Evolutionary conservation across 2,113 vertebrate species (phyloP).

Genomic region (Polypterus bichir): DNA sequence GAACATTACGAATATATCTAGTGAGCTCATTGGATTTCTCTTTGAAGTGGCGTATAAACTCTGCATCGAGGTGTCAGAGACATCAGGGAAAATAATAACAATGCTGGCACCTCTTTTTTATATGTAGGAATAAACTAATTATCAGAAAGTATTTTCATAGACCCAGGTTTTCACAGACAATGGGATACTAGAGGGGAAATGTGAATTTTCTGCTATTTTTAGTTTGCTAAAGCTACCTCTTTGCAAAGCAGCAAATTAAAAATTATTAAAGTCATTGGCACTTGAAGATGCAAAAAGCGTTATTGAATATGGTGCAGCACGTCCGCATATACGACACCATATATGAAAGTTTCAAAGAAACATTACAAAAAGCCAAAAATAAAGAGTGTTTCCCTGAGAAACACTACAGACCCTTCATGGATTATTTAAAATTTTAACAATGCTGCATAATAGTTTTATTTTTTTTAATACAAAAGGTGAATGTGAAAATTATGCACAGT

Average conservation of each 20-base stretch:
- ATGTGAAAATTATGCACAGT: too few relatives aligned
- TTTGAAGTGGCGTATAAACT: slow-evolving; percentile 52
- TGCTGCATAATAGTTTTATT: too few relatives aligned
- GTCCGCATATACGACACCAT: too few relatives aligned
- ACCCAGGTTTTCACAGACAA: slow-evolving; percentile 48
- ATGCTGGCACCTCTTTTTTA: slow-evolving; percentile 71
- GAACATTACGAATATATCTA: slow-evolving; percentile 96
- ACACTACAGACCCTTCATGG: too few relatives aligned
- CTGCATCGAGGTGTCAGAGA: slow-evolving; percentile 69
- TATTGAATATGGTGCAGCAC: not conserved
- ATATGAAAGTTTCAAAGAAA: too few relatives aligned
- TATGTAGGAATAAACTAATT: slow-evolving; percentile 80
- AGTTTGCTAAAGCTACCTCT: slow-evolving; percentile 1
- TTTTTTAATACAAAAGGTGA: too few relatives aligned
- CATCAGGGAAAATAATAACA: slow-evolving; percentile 83
- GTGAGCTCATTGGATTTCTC: slow-evolving; percentile 64
- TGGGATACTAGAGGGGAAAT: slow-evolving; percentile 28
- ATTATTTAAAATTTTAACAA: too few relatives aligned
- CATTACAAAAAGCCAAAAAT: too few relatives aligned
- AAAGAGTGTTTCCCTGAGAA: too few relatives aligned
- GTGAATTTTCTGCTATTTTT: not conserved
- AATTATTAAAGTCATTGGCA: not conserved
- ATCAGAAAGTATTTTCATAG: slow-evolving; percentile 54
- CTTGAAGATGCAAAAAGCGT: not conserved
- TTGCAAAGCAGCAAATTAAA: not conserved